phyloP scores from a whole-genome alignment of 2,888 invertebrate species.

The Apotomis betuletana region DNA sequence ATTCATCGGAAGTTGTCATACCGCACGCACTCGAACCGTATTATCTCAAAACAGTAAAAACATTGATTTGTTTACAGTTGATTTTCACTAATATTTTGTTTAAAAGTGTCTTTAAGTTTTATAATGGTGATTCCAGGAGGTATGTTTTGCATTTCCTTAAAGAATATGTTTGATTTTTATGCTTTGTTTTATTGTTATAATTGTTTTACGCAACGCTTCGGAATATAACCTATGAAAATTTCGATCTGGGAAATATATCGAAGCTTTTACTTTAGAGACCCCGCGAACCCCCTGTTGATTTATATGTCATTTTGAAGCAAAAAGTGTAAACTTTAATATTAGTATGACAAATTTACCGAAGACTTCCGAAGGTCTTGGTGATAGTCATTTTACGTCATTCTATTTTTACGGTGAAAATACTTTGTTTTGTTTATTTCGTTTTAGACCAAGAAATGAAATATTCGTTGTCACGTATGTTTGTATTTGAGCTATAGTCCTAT shows the following conservation, averaged over 20 bases:
- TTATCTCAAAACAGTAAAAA: background rate
- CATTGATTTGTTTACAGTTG: conserved; percentile 1
- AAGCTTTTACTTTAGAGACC: background rate
- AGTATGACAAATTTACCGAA: background rate
- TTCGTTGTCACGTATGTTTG: background rate
- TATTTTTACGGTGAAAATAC: background rate
- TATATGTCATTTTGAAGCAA: background rate
- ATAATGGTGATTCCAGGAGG: background rate
- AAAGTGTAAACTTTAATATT: background rate
- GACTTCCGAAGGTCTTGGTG: background rate
- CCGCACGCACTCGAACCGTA: too few relatives aligned
- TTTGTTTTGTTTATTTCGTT: background rate
- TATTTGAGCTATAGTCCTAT: background rate
- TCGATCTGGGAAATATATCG: background rate
- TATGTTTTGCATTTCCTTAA: background rate
- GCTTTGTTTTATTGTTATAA: conserved; percentile 3
- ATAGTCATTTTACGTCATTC: background rate
- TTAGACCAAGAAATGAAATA: background rate
- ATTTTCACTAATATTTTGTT: background rate
- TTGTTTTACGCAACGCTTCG: background rate
- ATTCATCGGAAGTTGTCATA: too few relatives aligned
- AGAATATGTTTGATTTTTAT: background rate
- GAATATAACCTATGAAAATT: background rate
- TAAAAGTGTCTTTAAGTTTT: background rate
- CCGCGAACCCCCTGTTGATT: background rate